Evolutionary conservation across 1,140 invertebrate genomes (phyloP), one percentile per base, ranked within the genome.

Genomic region (Heliconius melpomene): DNA sequence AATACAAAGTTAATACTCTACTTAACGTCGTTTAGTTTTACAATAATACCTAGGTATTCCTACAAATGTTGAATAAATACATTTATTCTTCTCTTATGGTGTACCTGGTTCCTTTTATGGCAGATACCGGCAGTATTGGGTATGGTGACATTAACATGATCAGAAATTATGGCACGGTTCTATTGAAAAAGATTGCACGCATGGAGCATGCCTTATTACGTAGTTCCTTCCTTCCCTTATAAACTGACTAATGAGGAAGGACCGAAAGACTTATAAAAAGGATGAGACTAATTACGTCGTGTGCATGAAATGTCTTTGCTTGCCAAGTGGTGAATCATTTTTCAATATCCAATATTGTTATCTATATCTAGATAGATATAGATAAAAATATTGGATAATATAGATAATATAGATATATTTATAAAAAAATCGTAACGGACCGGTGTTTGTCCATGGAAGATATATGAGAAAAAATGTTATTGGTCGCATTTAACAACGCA

Each of bases 151-250:
- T 89, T 87, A 87, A 72, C 86, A 89, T 89, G 88, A 89, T 86
- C 85, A 81, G 83, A 80, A 82, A 78, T 87, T 87, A 86, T 84
- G 82, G 82, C 76, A 57, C 29, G 79, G 50, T 54, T 77, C 54
- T 82, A 79, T 82, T 86, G 83, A 86, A 87, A 87, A 87, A 86
- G 87, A 84, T 85, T 86, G 83, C 81, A 87, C 82, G 85, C 86
- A 83, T 80, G 77, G 77, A 78, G 79, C 75, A 84, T 82, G 80
- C 71, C 87, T 88, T 85, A 86, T 87, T 86, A 88, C 80, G 84
- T 80, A 83, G 79, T 82, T 86, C 82, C 83, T 87, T 87, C 81
- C 83, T 85, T 79, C 82, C 70, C 75, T 74, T 78, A 74, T 80
- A 75, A 74, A 77, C 75, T 77, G 79, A 74, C 75, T 80, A 80